Evolutionary conservation across 2,888 invertebrate genomes (phyloP), one percentile per base, ranked within the genome.

Genomic region (Caenorhabditis wallacei): DNA sequence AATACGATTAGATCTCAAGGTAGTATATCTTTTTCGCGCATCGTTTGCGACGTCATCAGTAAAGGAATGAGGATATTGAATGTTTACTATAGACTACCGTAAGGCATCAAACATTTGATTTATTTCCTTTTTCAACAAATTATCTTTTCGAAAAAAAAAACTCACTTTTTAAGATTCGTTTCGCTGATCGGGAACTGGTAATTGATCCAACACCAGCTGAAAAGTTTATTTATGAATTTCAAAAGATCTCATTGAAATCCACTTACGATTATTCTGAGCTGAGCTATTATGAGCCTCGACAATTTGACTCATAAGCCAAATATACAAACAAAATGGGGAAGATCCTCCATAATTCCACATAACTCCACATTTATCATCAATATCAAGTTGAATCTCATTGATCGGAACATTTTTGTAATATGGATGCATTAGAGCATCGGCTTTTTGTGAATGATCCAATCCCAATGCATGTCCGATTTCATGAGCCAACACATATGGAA

Each of bases 401-500:
- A 91, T 75, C 10, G 88, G 85, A 20, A 84, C 86, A 69, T 89
- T 87, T 78, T 88, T 89, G 78, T 89, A 88, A 69, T 91, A 89
- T 7, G 92, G 91, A 70, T 88, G 86, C 92, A 92, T 92, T 43
- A 92, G 81, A 18, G 92, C 92, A 22, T 83, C 84, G 1, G 37
- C 13, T 48, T 84, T 84, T 22, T 78, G 66, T 4, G 92, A 92
- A 69, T 92, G 92, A 48, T 90, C 90, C 57, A 92, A 79, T 8
- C 92, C 92, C 16, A 92, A 86, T 2, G 90, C 86, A 78, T 92
- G 92, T 0, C 92, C 92, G 82, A 92, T 92, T 80, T 92, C 92
- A 80, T 92, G 92, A 40, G 89, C 91, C 61, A 92, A 64, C 2
- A 92, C 92, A 95, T 92, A 90, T n/a, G 91, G 91, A 51, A 92